Conservation (phyloP, 2,113 vertebrate genomes). For the Pedetes capensis region DNA sequence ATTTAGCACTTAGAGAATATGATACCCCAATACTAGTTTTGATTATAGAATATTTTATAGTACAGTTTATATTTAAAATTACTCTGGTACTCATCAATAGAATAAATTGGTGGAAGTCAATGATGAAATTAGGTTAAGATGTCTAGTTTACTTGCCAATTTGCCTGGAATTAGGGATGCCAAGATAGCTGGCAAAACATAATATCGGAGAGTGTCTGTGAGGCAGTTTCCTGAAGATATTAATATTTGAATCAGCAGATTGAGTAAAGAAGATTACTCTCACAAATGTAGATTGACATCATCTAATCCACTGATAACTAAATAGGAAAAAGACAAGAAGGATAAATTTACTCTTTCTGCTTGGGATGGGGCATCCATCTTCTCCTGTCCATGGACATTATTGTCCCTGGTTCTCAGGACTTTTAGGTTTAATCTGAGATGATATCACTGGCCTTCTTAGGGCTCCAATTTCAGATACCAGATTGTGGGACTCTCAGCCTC, state of each 20-base stretch:
- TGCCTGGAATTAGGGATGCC: background rate
- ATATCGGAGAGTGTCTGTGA: background rate
- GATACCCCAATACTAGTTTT: background rate
- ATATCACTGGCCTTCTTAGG: background rate
- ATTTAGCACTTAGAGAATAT: background rate
- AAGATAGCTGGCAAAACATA: background rate
- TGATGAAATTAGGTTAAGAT: background rate
- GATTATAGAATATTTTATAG: background rate
- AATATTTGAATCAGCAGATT: background rate
- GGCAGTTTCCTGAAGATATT: background rate
- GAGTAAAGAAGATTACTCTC: background rate
- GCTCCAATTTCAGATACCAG: background rate
- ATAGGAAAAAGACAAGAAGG: background rate
- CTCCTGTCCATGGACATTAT: too few species aligned
- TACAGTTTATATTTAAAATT: slow-evolving; percentile 4
- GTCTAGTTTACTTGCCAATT: background rate
- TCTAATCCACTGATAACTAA: too few species aligned
- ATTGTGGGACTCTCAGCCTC: background rate
- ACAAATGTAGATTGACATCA: background rate
- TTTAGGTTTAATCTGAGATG: background rate
- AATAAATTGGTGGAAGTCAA: background rate
- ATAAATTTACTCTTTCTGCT: background rate
- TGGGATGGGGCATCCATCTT: background rate
- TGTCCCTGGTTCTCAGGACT: background rate
- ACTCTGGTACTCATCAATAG: background rate